These are phyloP conservation scores for Oreortyx pictus DNA, from an alignment of 2,797 vertebrate genomes.

Conservation along the genomic window DNA sequence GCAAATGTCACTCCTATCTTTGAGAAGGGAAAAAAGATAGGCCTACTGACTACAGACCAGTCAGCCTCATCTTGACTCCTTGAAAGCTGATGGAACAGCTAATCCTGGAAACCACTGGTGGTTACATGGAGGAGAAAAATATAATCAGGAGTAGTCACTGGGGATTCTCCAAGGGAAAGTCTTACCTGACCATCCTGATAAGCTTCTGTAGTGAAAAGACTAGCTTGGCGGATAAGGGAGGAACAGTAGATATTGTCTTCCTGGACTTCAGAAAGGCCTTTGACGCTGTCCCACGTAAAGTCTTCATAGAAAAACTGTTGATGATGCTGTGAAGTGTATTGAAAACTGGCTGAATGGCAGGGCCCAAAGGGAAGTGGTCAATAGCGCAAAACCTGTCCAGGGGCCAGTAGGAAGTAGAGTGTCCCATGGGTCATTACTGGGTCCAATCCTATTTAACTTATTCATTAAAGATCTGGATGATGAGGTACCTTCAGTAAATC, in stretches of 20 bases:
- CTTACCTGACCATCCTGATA: neutral
- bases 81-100: neutral
- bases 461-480: neutral
- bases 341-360: neutral
- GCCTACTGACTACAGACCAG: neutral
- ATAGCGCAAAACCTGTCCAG: neutral
- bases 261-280: neutral
- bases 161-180: neutral
- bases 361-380: neutral
- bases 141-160: neutral
- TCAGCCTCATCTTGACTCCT: neutral
- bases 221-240: neutral
- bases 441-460: neutral
- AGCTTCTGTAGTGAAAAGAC: neutral
- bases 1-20: neutral
- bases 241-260: neutral
- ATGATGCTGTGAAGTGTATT: neutral
- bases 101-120: neutral
- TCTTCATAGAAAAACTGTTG: neutral
- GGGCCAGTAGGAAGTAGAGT: neutral
- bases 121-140: neutral
- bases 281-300: neutral
- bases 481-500: neutral
- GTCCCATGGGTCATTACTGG: neutral
- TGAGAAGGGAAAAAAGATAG: neutral